Evolutionary conservation across 2,888 invertebrate genomes (phyloP).

Genomic region (Lycia hirtaria): DNA sequence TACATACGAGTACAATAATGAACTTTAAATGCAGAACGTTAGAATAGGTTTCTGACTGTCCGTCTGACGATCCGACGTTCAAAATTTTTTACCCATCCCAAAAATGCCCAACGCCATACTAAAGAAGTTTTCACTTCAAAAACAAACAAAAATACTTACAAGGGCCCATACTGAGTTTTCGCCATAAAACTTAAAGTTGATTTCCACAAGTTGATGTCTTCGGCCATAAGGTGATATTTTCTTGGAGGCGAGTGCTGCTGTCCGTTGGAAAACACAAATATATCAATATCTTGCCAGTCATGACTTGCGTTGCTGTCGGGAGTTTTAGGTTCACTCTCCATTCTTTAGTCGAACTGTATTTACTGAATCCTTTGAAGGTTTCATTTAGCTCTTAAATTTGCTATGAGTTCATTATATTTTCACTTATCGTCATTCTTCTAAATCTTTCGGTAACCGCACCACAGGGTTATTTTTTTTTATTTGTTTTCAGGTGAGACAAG

Average conservation of each 20-base stretch:
- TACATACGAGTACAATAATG: no score
- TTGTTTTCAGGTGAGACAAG: background rate
- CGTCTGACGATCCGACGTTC: no score
- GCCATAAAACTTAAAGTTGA: conserved; percentile 59
- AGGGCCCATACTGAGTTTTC: conserved; percentile 62
- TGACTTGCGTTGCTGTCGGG: conserved; percentile 40
- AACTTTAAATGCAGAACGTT: no score
- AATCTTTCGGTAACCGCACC: background rate
- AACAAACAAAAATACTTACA: conserved; percentile 50
- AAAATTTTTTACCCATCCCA: no score
- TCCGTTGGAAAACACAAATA: conserved; percentile 72
- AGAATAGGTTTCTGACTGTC: no score
- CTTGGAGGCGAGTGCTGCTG: conserved; percentile 70
- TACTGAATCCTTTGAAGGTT: background rate
- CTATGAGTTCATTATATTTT: background rate
- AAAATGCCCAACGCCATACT: background rate
- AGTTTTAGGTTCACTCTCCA: conserved; percentile 39
- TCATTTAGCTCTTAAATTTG: background rate
- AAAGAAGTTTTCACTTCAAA: background rate
- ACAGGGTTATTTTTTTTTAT: background rate
- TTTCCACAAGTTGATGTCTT: conserved; percentile 64
- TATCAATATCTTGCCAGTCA: conserved; percentile 61
- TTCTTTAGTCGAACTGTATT: background rate
- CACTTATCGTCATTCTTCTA: background rate
- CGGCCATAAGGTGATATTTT: conserved; percentile 64